Evolutionary conservation across 1,140 invertebrate genomes (phyloP).

Genomic region (Holotrichia oblita): DNA sequence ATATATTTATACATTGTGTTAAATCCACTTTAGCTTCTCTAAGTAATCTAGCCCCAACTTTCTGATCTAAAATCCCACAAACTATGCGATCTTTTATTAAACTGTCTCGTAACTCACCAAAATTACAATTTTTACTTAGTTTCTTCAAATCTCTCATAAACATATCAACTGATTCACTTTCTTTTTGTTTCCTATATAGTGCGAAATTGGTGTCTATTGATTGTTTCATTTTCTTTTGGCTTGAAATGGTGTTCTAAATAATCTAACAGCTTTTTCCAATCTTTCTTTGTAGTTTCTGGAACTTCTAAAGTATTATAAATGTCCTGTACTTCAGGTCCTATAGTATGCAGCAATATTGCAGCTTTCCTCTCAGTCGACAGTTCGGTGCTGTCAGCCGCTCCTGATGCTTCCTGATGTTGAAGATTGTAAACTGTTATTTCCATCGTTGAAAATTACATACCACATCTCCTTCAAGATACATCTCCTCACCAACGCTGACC

Average conservation of each 20-base stretch:
- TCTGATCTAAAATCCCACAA: conserved; percentile 1
- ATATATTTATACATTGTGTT: conserved; percentile 23
- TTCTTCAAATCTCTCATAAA: conserved; percentile 23
- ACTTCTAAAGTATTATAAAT: conserved; percentile 31
- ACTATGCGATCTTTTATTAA: conserved; percentile 8
- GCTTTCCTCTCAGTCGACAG: neutral
- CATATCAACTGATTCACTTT: conserved; percentile 8
- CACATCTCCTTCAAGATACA: conserved; percentile 5
- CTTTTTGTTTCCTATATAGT: conserved; percentile 23
- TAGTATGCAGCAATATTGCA: neutral
- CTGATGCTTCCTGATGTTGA: neutral
- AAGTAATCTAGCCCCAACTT: neutral
- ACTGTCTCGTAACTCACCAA: conserved; percentile 30
- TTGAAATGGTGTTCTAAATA: conserved; percentile 20
- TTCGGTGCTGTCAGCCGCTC: neutral
- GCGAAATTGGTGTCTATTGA: conserved; percentile 27
- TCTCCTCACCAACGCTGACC: no score
- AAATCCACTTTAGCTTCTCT: conserved; percentile 3
- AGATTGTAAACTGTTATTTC: conserved; percentile 3
- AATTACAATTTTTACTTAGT: conserved; percentile 14
- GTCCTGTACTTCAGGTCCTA: conserved; percentile 13
- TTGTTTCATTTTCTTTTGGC: conserved; percentile 22
- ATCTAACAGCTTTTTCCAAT: neutral
- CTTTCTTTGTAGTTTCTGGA: neutral
- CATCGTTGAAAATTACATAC: neutral